A percentile compares a stretch with the other conserved stretches of the same genome.
Evolutionary conservation across 2,797 vertebrate species (phyloP).

Genomic region (Leontocebus nigricollis): DNA sequence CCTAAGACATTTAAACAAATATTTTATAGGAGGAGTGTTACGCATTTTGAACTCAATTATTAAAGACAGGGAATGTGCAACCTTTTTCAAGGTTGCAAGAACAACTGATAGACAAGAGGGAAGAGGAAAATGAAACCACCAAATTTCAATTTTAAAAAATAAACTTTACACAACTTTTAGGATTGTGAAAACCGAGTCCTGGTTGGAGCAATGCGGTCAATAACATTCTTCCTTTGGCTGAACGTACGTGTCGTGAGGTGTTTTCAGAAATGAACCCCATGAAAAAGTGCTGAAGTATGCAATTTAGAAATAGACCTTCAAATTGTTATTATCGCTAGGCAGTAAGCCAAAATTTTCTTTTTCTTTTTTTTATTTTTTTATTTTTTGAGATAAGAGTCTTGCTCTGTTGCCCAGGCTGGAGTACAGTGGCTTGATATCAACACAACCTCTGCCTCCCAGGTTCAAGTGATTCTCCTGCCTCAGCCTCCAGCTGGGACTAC

Average conservation of each 20-base stretch:
- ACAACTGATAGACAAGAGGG: not conserved
- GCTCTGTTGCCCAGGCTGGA: not conserved
- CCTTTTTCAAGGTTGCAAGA: not conserved
- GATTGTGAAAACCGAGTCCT: not conserved
- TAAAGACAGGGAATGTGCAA: not conserved
- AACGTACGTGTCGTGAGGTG: accelerated
- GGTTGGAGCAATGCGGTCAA: not conserved
- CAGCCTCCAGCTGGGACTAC: accelerated
- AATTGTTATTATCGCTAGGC: not conserved
- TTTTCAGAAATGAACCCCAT: not conserved
- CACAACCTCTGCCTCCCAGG: not conserved
- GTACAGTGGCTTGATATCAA: accelerated
- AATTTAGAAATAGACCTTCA: not conserved
- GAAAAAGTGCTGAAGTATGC: no score
- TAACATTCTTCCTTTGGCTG: no score
- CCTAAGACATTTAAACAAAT: no score
- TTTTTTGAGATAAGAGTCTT: no score
- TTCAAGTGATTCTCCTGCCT: not conserved
- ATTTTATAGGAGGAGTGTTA: not conserved
- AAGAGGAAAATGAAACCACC: not conserved
- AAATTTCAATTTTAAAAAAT: not conserved
- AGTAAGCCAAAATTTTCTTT: not conserved
- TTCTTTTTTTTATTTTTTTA: no score
- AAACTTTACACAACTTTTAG: no score
- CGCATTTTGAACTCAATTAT: not conserved